Evolutionary conservation across 1,140 invertebrate species (phyloP).

Genomic region (Drosophila burlai): DNA sequence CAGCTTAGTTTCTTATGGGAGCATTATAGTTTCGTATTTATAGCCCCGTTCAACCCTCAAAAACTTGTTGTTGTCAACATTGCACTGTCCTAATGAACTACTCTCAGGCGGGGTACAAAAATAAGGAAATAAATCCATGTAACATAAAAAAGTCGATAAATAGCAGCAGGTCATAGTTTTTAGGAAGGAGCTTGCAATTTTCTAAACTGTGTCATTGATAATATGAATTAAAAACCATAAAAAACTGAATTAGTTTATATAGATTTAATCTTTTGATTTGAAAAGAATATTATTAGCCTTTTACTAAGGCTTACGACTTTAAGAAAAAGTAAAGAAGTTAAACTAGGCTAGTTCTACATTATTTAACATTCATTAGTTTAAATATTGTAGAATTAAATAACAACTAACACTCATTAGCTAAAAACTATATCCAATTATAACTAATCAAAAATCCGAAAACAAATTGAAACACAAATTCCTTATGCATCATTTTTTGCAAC

Average conservation of each 20-base stretch:
- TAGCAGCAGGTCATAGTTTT: conserved; percentile 19
- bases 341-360: not conserved
- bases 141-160: conserved; percentile 45
- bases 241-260: not conserved
- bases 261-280: not conserved
- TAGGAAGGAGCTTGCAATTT: too few relatives aligned
- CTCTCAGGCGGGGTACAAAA: conserved; percentile 14
- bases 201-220: not conserved
- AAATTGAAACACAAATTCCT: not conserved
- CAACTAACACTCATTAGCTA: not conserved
- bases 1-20: conserved; percentile 46
- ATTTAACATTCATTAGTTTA: not conserved
- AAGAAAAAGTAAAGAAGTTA: not conserved
- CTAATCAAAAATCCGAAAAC: not conserved
- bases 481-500: conserved; percentile 5
- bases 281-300: too few relatives aligned
- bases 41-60: conserved; percentile 53
- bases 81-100: conserved; percentile 58
- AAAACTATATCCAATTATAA: not conserved
- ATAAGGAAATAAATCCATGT: conserved; percentile 28
- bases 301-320: not conserved
- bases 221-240: not conserved
- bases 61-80: conserved; percentile 38
- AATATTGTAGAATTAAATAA: too few relatives aligned
- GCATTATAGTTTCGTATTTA: conserved; percentile 49